These are phyloP conservation scores for Grus americana DNA, from an alignment of 2,113 vertebrate genomes.

Conservation along the genomic window DNA sequence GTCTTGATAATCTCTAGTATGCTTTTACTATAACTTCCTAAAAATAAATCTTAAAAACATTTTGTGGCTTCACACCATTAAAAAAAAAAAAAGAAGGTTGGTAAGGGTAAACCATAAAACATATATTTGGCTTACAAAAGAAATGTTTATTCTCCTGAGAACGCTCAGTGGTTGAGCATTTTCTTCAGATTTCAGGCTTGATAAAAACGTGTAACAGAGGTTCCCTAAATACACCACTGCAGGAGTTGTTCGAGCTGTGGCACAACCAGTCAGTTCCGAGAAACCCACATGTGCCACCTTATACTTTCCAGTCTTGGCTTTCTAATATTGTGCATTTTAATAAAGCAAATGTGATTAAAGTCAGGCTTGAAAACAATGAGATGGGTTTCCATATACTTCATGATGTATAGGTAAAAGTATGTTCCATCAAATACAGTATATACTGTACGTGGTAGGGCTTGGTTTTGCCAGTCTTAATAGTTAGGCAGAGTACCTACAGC, in stretches of 20 bases:
- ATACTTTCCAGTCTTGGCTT: not conserved
- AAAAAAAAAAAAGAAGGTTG: not conserved
- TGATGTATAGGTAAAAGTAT: not conserved
- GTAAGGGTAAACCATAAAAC: not conserved
- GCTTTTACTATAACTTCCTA: not conserved
- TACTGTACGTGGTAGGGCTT: not conserved
- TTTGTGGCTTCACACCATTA: conserved; percentile 26
- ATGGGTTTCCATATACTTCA: not conserved
- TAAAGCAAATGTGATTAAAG: not conserved
- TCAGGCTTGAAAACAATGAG: not conserved
- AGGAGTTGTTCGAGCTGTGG: not conserved
- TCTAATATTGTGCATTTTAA: not conserved
- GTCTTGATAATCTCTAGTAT: not conserved
- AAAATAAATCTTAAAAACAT: conserved; percentile 23
- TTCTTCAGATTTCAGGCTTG: not conserved
- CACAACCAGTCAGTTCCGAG: not conserved
- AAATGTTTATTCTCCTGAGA: conserved; percentile 17
- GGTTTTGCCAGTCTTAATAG: not conserved
- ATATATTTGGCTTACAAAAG: conserved; percentile 26
- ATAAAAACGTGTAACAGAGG: not conserved
- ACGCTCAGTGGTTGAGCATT: not conserved
- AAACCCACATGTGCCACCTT: not conserved
- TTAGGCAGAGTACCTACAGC: not conserved
- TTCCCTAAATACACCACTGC: not conserved
- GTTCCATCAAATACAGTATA: not conserved